Evolutionary conservation across 92 coral and sea anemone genomes (phyloP), one percentile per base, ranked within the genome.

Genomic region (Palythoa heliodiscus): DNA sequence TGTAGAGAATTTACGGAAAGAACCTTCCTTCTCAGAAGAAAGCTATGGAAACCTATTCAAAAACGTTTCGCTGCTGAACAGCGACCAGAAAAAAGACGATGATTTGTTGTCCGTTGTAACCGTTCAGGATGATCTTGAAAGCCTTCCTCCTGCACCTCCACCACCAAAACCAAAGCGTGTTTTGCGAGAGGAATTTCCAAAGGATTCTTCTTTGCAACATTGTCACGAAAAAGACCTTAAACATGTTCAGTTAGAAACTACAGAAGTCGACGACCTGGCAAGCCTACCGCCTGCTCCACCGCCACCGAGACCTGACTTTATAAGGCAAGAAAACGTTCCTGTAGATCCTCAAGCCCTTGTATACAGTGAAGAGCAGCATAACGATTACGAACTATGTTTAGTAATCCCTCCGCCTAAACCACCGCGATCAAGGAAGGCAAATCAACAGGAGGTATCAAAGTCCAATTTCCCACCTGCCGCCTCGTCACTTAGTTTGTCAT

Each of bases 211-310:
- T 17, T 16, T 39, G 12, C 19, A 17, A 14, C 23, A 47, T 20
- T 38, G 14, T 7, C 74, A 14, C 47, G 48, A 64, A 24, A 14
- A 22, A 25, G 19, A 48, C 7, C 58, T 66, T 3, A 14, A 78
- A 60, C 52, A 19, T 43, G 7, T 38, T n/a, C 43, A 39, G 5
- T n/a, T 80, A 39, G 22, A 63, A 43, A n/a, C 25, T 22, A 11
- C 61, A 1, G 57, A 85, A 13, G 91, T 84, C 22, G 92, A 90
- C 83, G 93, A 94, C 82, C 71, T 75, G 84, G 91, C 78, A 35
- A 92, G 95, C 76, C 64, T 87, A n/a, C 95, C 86, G 58, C 24
- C 64, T 5, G 84, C 73, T 14, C 48, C 84, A 19, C 75, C 84
- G 20, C 61, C 84, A 39, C 84, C 84, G 47, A 47, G 38, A 80